Conservation (phyloP, 53 echinoderm and acorn worm genomes). For the Glandiceps talaboti region DNA sequence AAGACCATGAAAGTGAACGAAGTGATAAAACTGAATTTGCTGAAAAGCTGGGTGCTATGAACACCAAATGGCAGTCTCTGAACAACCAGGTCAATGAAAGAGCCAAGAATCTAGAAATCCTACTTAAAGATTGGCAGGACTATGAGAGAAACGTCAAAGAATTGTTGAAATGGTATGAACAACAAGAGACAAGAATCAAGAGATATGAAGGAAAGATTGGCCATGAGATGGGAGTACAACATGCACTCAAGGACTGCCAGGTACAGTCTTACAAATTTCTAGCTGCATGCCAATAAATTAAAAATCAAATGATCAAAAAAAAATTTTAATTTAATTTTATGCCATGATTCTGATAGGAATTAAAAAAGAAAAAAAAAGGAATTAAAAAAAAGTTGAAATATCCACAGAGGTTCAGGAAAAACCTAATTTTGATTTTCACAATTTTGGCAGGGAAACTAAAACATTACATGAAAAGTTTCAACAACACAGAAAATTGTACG, state of each 20-base stretch:
- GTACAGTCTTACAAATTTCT: no score
- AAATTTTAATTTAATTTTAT: no score
- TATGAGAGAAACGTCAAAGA: conserved; percentile 46
- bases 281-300: no score
- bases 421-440: no score
- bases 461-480: no score
- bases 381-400: no score
- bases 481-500: no score
- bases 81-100: conserved; percentile 53
- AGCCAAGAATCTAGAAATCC: conserved; percentile 49
- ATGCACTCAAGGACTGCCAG: conserved; percentile 64
- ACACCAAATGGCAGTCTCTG: conserved; percentile 53
- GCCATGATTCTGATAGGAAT: no score
- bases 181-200: conserved; percentile 52
- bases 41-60: conserved; percentile 83
- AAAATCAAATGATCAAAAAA: no score
- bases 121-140: conserved; percentile 62
- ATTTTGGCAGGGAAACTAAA: no score
- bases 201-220: conserved; percentile 61
- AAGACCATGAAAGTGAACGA: conserved; percentile 53
- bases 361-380: no score
- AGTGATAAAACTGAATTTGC: conserved; percentile 96
- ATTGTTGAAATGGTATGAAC: conserved; percentile 30
- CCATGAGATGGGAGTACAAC: conserved; percentile 58
- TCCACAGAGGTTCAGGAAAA: no score